phyloP scores from a whole-genome alignment of 1,140 invertebrate species.

The Sarcophaga bullata region DNA sequence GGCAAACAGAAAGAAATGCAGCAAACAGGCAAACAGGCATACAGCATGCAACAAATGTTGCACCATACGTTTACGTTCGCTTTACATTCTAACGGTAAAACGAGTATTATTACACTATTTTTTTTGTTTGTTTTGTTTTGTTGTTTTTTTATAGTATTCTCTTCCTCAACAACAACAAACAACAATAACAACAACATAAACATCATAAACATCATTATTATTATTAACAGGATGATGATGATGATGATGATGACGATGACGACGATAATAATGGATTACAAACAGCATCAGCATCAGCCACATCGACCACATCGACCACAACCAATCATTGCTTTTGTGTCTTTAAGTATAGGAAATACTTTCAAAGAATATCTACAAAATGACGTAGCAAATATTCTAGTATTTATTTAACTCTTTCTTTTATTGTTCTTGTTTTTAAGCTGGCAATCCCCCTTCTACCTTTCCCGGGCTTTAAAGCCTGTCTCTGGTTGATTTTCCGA shows the following conservation, averaged over 20 bases:
- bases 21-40: background rate
- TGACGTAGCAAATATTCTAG: background rate
- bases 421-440: background rate
- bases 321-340: background rate
- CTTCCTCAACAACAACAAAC: background rate
- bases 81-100: constrained; percentile 16
- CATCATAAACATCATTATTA: no score
- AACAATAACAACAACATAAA: no score
- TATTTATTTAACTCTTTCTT: background rate
- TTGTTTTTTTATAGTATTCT: background rate
- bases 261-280: no score
- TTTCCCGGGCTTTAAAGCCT: no score
- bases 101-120: constrained; percentile 10
- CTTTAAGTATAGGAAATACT: constrained; percentile 2
- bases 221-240: no score
- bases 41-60: constrained; percentile 3
- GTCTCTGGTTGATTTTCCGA: background rate
- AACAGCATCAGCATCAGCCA: no score
- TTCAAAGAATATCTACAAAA: background rate
- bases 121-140: no score
- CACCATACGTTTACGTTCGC: background rate
- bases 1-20: background rate
- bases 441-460: background rate
- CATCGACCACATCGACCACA: background rate
- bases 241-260: no score